Evolutionary conservation across 2,797 vertebrate genomes (phyloP), one percentile per base, ranked within the genome.

Genomic region (Melanotaenia trifasciata): DNA sequence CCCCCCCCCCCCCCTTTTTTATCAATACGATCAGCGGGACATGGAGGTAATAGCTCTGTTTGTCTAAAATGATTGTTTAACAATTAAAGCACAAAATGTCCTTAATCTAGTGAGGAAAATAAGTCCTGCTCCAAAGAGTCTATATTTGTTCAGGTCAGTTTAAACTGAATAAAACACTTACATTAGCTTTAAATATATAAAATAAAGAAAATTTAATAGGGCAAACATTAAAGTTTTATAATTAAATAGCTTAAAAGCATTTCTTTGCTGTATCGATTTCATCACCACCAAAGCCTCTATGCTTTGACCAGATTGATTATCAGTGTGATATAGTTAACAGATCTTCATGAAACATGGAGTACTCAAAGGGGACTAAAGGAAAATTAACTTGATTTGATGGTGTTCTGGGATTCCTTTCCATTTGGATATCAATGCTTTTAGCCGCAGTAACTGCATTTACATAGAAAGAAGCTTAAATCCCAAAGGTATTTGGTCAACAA

Each of bases 381-480:
- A 30, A 67, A 40, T 65, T 64, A 22, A 50, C 70, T 74, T 24
- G 11, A 61, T 75, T 61, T 40, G 16, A 10, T 22, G 40, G 33
- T 22, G 43, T 12, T 72, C 47, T 68, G 51, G 24, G 40, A 83
- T 64, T 74, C 26, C 20, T 12, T 4, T 20, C 16, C 33, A 50
- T 61, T 47, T 53, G 50, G 65, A n/a, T 59, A 64, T 33, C 54
- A 30, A 64, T 30, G 20, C 32, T 54, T 64, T 67, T 40, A 50
- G 16, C 28, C 1, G 7, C 47, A 62, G 59, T 10, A 57, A 72
- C 35, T 45, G 36, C 62, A 70, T 67, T 8, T 63, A 47, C n/a
- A 78, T 32, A 79, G 30, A 76, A 4, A 53, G 9, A 57, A 30
- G 54, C 40, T 69, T 53, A 60, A 67, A 24, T 76, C 16, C 5